These are phyloP conservation scores for Ceyx margarethae DNA, from an alignment of 2,113 vertebrate species.

Conservation along the genomic window DNA sequence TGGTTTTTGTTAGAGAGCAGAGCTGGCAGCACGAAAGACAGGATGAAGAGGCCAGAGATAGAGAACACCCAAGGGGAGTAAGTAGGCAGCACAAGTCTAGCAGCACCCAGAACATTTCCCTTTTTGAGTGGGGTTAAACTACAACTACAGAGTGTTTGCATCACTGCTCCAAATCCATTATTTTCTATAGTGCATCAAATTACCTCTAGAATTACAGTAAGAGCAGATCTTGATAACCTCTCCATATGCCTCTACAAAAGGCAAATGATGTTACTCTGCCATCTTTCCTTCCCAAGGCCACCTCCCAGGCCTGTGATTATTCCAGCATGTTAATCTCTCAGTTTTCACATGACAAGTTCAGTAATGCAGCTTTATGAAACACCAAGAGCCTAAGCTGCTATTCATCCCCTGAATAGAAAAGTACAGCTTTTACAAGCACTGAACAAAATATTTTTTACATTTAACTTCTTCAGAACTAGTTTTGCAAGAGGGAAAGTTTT, in stretches of 20 bases:
- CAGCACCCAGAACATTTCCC: background rate
- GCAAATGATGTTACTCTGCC: background rate
- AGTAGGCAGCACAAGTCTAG: background rate
- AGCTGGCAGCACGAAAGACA: background rate
- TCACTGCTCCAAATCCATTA: background rate
- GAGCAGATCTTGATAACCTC: background rate
- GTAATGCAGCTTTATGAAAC: slow-evolving; percentile 19
- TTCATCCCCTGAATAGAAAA: background rate
- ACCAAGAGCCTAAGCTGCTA: background rate
- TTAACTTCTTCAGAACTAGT: background rate
- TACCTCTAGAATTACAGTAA: background rate
- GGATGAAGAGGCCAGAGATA: background rate
- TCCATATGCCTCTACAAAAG: background rate
- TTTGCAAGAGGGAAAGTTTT: background rate
- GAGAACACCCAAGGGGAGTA: background rate
- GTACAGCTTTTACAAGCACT: background rate
- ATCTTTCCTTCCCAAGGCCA: background rate
- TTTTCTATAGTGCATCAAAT: background rate
- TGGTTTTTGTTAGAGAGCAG: background rate
- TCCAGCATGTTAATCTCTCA: background rate
- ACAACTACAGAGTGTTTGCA: background rate
- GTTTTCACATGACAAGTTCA: background rate
- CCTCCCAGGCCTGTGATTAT: background rate
- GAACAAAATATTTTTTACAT: background rate
- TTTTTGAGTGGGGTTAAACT: background rate